Evolutionary conservation across 2,888 invertebrate species (phyloP), one percentile per base, ranked within the genome.

Genomic region (Andrena fulva): DNA sequence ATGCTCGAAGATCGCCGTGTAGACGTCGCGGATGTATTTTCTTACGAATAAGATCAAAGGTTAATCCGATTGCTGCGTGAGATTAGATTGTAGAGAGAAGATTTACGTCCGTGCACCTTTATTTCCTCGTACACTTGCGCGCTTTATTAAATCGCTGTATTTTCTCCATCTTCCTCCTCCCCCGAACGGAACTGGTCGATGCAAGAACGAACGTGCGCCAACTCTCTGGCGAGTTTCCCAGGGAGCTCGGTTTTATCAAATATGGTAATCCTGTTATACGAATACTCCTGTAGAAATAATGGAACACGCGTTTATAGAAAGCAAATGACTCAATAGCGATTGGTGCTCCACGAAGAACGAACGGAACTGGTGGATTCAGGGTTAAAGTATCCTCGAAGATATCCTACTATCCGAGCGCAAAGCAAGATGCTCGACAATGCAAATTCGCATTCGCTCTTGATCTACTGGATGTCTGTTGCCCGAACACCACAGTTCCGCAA

Each of bases 41-140:
- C n/a, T 75, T 69, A 20, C 59, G 59, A 72, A 64, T 66, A 52
- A 64, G 79, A 79, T 76, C 79, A 79, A 79, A 79, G 63, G 64
- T 76, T 79, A 79, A 69, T 70, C 69, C 35, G 54, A 54, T 50
- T 52, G 54, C 33, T 29, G 48, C 29, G 6, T 33, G 54, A 71
- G 66, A 80, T 81, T 81, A 74, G 48, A 56, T 74, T 70, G 59
- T 67, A 48, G 52, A 71, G 77, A 68, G 79, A 33, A 72, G 68
- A 76, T 79, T 76, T 64, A 76, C 63, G 63, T 68, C 29, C 12
- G 54, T 33, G 31, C 72, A 31, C 35, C 60, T 72, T 75, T 67
- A 64, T 76, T 72, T 70, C 35, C 42, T 33, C 63, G 68, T 66
- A 59, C 31, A 60, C 60, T 48, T 33, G 29, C 31, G 50, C 29